Percentiles rank a stretch among this genome's conserved stretches.
Conservation (phyloP, 2,113 vertebrate genomes). For the Apeltes quadracus region DNA sequence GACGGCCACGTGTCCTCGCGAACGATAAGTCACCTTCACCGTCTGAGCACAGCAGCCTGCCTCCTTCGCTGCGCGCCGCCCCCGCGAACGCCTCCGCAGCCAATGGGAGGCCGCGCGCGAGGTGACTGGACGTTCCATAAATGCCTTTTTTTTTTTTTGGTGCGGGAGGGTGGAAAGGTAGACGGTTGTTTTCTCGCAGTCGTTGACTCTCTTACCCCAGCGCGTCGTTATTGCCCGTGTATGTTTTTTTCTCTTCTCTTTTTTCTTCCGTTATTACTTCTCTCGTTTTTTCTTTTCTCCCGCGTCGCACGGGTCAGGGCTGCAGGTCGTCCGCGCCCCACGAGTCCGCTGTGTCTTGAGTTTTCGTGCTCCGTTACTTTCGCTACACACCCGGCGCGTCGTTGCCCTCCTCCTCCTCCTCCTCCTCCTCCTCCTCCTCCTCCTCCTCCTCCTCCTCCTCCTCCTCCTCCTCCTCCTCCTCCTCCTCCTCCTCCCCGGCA, state of each 20-base stretch:
- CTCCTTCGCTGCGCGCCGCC: constrained; percentile 64
- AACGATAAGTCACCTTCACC: constrained; percentile 16
- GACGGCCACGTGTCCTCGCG: neutral
- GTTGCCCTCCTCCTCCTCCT: constrained; percentile 9
- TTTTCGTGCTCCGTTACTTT: constrained; percentile 26
- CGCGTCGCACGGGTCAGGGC: neutral
- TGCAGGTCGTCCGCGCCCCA: constrained; percentile 20
- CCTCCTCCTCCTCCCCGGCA: constrained; percentile 1
- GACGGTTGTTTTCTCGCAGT: constrained; percentile 65
- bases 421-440: too few relatives aligned
- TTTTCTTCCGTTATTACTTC: constrained; percentile 59
- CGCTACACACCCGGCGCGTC: constrained; percentile 8
- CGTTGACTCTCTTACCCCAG: constrained; percentile 53
- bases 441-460: neutral
- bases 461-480: neutral
- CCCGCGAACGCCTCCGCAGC: constrained; percentile 71
- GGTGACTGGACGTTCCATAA: constrained; percentile 87
- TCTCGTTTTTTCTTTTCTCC: constrained; percentile 44
- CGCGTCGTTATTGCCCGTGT: constrained; percentile 34
- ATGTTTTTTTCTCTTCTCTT: neutral
- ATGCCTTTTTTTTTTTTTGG: constrained; percentile 53
- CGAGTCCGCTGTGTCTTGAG: constrained; percentile 10
- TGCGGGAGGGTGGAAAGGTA: constrained; percentile 72
- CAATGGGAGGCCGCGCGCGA: constrained; percentile 86
- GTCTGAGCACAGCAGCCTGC: constrained; percentile 12